Evolutionary conservation across 2,797 vertebrate species (phyloP).

Genomic region (Pantherophis vulpinus): DNA sequence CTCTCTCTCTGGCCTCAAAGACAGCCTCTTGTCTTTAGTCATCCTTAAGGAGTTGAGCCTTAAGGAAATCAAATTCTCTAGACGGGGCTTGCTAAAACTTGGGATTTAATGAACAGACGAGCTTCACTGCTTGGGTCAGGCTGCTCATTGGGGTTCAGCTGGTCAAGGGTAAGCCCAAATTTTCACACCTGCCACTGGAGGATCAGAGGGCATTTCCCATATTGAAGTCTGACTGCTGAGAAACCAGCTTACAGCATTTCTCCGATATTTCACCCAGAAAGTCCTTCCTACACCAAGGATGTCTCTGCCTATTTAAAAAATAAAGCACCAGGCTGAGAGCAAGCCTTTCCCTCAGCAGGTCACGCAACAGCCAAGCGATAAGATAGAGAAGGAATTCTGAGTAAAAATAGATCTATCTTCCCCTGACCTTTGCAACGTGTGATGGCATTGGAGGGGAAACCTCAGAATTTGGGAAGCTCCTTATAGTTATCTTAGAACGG

Average conservation of each 20-base stretch:
- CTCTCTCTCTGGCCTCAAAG: background rate
- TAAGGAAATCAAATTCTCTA: background rate
- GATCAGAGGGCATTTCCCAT: background rate
- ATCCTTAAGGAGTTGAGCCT: background rate
- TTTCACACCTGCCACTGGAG: background rate
- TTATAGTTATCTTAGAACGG: background rate
- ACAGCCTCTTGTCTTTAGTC: background rate
- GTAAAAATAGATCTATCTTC: constrained; percentile 5
- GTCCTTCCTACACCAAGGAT: constrained; percentile 40
- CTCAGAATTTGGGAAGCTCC: background rate
- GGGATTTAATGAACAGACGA: background rate
- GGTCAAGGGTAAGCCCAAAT: background rate
- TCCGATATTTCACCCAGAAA: background rate
- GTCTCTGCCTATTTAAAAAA: background rate
- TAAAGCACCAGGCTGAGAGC: accelerated
- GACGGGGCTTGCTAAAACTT: background rate
- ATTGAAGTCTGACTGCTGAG: background rate
- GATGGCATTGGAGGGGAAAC: background rate
- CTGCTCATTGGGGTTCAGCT: background rate
- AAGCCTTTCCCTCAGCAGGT: background rate
- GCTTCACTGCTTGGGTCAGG: background rate
- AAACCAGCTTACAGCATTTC: background rate
- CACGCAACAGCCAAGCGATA: accelerated
- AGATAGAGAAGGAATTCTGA: background rate
- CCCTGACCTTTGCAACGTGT: background rate